phyloP scores from a whole-genome alignment of 2,113 vertebrate species.

The Pollimyrus isidori region DNA sequence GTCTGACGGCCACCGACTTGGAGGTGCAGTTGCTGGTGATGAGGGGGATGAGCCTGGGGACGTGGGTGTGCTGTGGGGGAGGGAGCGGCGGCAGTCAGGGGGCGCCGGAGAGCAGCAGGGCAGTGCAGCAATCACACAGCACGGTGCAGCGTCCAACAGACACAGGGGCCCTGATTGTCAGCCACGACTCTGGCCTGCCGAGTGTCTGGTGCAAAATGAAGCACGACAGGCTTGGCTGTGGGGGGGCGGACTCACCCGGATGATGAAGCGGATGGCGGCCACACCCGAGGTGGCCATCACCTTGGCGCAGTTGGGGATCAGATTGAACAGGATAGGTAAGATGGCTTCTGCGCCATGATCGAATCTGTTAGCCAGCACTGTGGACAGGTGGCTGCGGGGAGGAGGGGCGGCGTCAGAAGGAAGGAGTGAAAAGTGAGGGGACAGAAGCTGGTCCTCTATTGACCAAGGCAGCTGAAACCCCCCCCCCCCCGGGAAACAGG shows the following conservation, averaged over 20 bases:
- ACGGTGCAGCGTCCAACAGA: not conserved
- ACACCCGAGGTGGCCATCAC: conserved; percentile 92
- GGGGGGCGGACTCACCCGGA: conserved; percentile 63
- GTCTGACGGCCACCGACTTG: conserved; percentile 90
- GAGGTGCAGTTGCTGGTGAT: conserved; percentile 96
- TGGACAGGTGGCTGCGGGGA: conserved; percentile 74
- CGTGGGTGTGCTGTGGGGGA: conserved; percentile 81
- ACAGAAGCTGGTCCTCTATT: not conserved
- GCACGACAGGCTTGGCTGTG: not conserved
- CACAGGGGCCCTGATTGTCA: not conserved
- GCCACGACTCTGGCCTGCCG: not conserved
- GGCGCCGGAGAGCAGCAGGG: not conserved
- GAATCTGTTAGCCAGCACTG: conserved; percentile 88
- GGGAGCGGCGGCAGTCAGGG: not conserved
- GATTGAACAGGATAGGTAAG: conserved; percentile 91
- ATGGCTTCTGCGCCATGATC: conserved; percentile 95
- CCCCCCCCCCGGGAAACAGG: not conserved
- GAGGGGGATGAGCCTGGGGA: conserved; percentile 90
- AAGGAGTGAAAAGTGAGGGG: not conserved
- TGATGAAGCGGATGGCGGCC: conserved; percentile 88
- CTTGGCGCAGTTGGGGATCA: conserved; percentile 95
- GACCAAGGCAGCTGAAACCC: not conserved
- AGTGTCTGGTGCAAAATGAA: not conserved
- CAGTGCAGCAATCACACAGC: not conserved
- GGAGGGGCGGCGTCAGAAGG: not conserved